Evolutionary conservation across 2,113 vertebrate species (phyloP).

Genomic region (Chaetodon trifascialis): DNA sequence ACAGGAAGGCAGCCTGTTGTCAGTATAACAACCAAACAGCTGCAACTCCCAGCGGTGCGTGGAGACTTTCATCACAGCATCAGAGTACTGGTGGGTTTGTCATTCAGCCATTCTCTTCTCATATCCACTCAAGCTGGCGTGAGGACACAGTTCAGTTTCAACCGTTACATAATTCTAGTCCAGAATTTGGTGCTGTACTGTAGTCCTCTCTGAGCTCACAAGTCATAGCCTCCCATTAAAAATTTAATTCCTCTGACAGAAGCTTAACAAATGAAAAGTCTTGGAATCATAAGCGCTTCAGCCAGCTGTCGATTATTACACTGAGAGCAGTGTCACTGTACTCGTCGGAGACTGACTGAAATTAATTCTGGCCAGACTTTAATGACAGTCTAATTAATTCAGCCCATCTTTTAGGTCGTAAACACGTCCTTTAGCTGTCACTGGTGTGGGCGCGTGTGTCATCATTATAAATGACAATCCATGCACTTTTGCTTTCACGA

Average conservation of each 20-base stretch:
- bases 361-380: conserved; percentile 48
- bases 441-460: conserved; percentile 19
- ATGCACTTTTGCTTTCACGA: conserved; percentile 27
- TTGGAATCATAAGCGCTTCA: conserved; percentile 42
- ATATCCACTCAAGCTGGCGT: conserved; percentile 7
- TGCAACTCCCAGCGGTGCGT: conserved; percentile 2
- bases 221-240: conserved; percentile 33
- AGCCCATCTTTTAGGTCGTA: conserved; percentile 40
- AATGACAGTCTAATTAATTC: conserved; percentile 64
- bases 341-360: conserved; percentile 45
- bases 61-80: not conserved
- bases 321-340: conserved; percentile 10
- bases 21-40: not conserved
- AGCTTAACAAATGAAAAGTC: conserved; percentile 32
- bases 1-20: conserved; percentile 12
- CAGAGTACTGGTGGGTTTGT: conserved; percentile 16
- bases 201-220: conserved; percentile 13
- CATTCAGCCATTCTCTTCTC: conserved; percentile 52
- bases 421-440: conserved; percentile 60
- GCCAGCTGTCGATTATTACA: conserved; percentile 20
- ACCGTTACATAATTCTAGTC: not conserved
- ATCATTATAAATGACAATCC: conserved; percentile 59
- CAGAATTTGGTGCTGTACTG: not conserved
- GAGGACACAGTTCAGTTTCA: conserved; percentile 8
- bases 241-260: conserved; percentile 26